Evolutionary conservation across 2,888 invertebrate species (phyloP), one percentile per base, ranked within the genome.

Genomic region (Eudemis profundana): DNA sequence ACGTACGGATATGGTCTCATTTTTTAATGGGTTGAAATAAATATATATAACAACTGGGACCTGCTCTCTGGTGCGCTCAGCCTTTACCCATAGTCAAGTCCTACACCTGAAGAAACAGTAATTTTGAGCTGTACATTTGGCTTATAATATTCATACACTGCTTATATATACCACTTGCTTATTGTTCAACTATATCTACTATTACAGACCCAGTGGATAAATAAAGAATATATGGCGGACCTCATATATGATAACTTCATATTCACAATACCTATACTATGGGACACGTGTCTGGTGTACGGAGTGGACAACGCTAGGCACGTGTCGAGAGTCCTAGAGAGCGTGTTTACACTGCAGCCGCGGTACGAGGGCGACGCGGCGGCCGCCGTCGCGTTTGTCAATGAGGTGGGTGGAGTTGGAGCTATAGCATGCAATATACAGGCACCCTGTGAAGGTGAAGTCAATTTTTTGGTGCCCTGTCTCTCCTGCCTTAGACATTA

Each of bases 241-340:
- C 77, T 96, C n/a, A 79, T 97, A 51, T 97, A 97, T 82, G 93
- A 96, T 67, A 95, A 96, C 72, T 97, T 95, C 83, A 89, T 98
- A 69, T 95, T 97, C 74, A 96, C 97, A n/a, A 93, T 97, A 69
- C 96, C 97, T 0, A 95, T 96, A 77, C 84, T 97, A 57, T 94
- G 96, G 87, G 97, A 97, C 80, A 82, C 97, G 10, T 95, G 96
- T 77, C 92, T 95, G 42, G 89, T 96, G 7, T 97, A 96, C 73
- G 96, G 96, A 0, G 91, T 93, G 50, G 94, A 94, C 53, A 97
- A 97, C 77, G 76, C 86, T 0, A 77, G 81, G 0, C 89, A 95
- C 44, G 87, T 97, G 12, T 82, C 91, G 0, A 93, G 94, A 72
- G 93, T 97, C 71, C 78, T 97, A 33, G 87, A 92, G 0, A 94